Evolutionary conservation across 2,888 invertebrate genomes (phyloP), one percentile per base, ranked within the genome.

Genomic region (Polydesmus complanatus): DNA sequence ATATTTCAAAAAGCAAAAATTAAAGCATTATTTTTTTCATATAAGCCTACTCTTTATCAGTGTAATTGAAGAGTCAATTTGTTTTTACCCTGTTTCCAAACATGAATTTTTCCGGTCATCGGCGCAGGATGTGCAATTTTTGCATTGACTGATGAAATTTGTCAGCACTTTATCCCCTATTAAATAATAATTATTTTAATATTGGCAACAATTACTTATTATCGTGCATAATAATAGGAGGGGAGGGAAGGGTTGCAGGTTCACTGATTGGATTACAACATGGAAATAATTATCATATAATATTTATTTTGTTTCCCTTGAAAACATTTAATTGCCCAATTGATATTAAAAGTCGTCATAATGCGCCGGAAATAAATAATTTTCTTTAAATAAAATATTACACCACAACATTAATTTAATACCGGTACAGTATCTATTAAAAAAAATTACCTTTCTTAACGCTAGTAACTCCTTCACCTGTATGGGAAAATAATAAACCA

Each of bases 111-210:
- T 53, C n/a, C 54, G 22, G 18, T 37, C 21, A 23, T 18, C 8
- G 22, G 27, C 27, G 54, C 59, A 59, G 8, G 27, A 22, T 47
- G 19, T 53, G 27, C 59, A 59, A 3, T 27, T 54, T n/a, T 49
- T 21, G 25, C 59, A 59, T 11, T 59, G 52, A 25, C 51, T 50
- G 51, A 27, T 23, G 53, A 59, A 59, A 22, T 53, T 8, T 8
- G 59, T 53, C 14, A 59, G 50, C 23, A 59, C 59, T 53, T 52
- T 59, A 47, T 59, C 59, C 8, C 59, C 59, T 59, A 47, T 51
- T 51, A 11, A 51, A 51, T 11, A 37, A 37, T 37, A 37, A 5
- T 8, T 37, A 37, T 37, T 37, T 37, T 37, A 37, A 37, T n/a
- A n/a, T n/a, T n/a, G n/a, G n/a, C n/a, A n/a, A n/a, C n/a, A n/a